Evolutionary conservation across 2,888 invertebrate genomes (phyloP), one percentile per base, ranked within the genome.

Genomic region (Thecocarcelia acutangulata): DNA sequence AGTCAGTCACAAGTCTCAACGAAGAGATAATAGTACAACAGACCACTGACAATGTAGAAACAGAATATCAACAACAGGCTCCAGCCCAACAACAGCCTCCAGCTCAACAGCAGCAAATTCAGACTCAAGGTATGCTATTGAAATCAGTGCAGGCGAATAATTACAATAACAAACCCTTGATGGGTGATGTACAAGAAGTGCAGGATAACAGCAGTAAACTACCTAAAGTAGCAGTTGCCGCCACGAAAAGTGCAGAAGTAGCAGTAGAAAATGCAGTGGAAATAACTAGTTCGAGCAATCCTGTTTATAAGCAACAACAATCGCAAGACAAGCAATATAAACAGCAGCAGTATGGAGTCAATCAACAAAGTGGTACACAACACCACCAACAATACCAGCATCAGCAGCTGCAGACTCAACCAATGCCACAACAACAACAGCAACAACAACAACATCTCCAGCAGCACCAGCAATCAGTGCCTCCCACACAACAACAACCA

Each of bases 401-500:
- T 15, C 82, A 84, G 46, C 84, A 83, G 59, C 73, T 75, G 48
- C 75, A 85, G 75, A 61, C 84, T 48, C 77, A 83, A 68, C 70
- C 61, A 40, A 68, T 85, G 46, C 75, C 40, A n/a, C 85, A 85
- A 5, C 85, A 84, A 13, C 52, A 52, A 28, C 81, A 64, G n/a
- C 83, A 70, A 17, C 82, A 69, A 48, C 82, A 79, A 54, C 74
- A 42, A 88, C n/a, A 90, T n/a, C n/a, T n/a, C n/a, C n/a, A n/a
- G n/a, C n/a, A n/a, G n/a, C n/a, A n/a, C n/a, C n/a, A 42, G 88
- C n/a, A 90, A 91, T 33, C 63, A 69, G 33, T 44, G 8, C 80
- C 69, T 68, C 21, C 79, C 80, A 59, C 75, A 19, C 69, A 46
- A 19, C 84, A 76, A 12, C 84, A 76, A 3, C 84, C 81, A 11